These are phyloP conservation scores for Orbicella faveolata DNA, from an alignment of 64 coral and sea anemone species.

Conservation along the genomic window DNA sequence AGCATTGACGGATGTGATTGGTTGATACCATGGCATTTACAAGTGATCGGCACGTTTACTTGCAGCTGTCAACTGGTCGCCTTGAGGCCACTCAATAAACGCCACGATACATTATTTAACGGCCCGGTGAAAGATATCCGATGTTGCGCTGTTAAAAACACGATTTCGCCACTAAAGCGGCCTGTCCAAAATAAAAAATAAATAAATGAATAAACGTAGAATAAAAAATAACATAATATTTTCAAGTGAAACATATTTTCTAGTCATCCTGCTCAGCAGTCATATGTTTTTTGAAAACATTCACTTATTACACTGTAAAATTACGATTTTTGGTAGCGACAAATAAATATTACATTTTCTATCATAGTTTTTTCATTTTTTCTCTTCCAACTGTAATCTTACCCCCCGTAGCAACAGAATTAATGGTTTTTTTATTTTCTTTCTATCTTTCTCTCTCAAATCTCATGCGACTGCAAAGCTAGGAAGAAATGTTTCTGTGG, in stretches of 20 bases:
- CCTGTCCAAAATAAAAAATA: no score
- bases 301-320: neutral
- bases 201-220: no score
- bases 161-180: no score
- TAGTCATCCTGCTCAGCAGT: neutral
- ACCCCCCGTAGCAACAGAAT: neutral
- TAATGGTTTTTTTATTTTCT: neutral
- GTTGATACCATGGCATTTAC: neutral
- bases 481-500: neutral
- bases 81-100: neutral
- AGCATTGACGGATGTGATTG: neutral
- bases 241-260: no score
- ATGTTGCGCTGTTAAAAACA: no score
- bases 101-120: neutral
- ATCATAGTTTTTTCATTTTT: neutral
- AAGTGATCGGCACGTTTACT: neutral
- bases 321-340: neutral
- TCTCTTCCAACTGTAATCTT: neutral
- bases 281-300: neutral
- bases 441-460: neutral
- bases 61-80: neutral
- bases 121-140: no score
- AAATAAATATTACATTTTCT: constrained; percentile 1
- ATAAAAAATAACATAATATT: no score
- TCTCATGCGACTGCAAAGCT: neutral